Evolutionary conservation across 2,113 vertebrate genomes (phyloP).

Genomic region (Platysteira castanea): DNA sequence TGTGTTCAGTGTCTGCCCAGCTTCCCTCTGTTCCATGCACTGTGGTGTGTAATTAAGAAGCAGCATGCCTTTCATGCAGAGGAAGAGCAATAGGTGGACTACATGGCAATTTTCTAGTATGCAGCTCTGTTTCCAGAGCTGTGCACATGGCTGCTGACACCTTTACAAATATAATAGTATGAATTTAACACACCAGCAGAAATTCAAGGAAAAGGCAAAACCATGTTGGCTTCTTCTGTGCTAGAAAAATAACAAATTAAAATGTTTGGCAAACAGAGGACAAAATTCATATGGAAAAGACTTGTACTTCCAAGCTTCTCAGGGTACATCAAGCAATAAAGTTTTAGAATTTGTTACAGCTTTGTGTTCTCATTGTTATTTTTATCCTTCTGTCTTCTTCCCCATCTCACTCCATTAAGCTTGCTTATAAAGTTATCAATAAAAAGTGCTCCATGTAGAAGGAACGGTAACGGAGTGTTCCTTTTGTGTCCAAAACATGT

Average conservation of each 20-base stretch:
- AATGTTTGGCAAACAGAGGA: conserved; percentile 57
- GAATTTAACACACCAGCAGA: conserved; percentile 32
- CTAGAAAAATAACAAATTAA: conserved; percentile 51
- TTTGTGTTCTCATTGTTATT: conserved; percentile 15
- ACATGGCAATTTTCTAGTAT: conserved; percentile 21
- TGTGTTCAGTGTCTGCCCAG: neutral
- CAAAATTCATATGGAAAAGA: neutral
- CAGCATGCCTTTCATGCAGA: conserved; percentile 2
- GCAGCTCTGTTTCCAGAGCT: conserved; percentile 53
- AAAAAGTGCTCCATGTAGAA: neutral
- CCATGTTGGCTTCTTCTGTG: conserved; percentile 24
- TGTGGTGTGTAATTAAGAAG: conserved; percentile 47
- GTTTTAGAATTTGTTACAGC: conserved; percentile 37
- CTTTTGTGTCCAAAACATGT: neutral
- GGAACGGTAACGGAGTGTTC: neutral
- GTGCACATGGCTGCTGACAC: conserved; percentile 50
- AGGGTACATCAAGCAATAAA: conserved; percentile 26
- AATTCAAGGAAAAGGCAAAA: conserved; percentile 40
- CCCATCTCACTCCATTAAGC: neutral
- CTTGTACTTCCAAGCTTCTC: conserved; percentile 35
- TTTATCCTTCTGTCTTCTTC: conserved; percentile 18
- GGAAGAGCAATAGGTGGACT: conserved; percentile 50
- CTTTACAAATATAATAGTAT: conserved; percentile 9
- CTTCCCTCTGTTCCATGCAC: conserved; percentile 30
- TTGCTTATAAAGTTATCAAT: neutral